Evolutionary conservation across 2,797 vertebrate species (phyloP), one percentile per base, ranked within the genome.

Genomic region (Gymnoscopelus microlampas): DNA sequence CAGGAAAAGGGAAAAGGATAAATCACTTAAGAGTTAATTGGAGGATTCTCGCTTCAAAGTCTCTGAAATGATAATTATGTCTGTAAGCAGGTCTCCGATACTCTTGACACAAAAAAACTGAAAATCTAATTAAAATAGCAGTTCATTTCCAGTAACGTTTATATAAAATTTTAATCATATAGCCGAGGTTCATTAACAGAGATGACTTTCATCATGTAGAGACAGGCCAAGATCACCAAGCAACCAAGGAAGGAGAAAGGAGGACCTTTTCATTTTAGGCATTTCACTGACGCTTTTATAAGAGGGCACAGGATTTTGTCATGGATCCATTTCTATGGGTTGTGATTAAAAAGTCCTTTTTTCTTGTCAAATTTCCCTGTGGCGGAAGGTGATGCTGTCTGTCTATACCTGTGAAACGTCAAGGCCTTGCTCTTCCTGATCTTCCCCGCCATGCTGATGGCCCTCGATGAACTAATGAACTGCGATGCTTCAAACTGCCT

Each of bases 401-500:
- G 39, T 44, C 10, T 44, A 10, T 44, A 44, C 39, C 7, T 44
- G 39, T 44, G 39, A 44, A 2, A 44, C 39, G 76, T 44, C 60
- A 80, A 77, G 76, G 60, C 60, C 39, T 44, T 7, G 19, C 8
- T 63, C 19, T 19, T 9, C 35, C 59, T 5, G 32, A 63, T 39
- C 62, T 57, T 53, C 39, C 9, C 66, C 64, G 23, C 32, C 58
- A 13, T 10, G 39, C 26, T 0, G 47, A 59, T 15, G 44, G 39
- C 6, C 8, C 57, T 54, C 54, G 59, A 55, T 13, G 1, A 73
- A 71, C 54, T 60, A 60, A 55, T 11, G 1, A 73, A 70, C 53
- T 72, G 32, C 70, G 32, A 77, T 76, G 70, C 75, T 76, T 79
- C 26, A 72, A 60, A 66, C 57, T 60, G 71, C 70, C 72, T 50